Percentiles rank a stretch among this genome's conserved stretches.
These are phyloP conservation scores for Drosophila buzzatii DNA, from an alignment of 2,888 invertebrate genomes.

Conservation along the genomic window DNA sequence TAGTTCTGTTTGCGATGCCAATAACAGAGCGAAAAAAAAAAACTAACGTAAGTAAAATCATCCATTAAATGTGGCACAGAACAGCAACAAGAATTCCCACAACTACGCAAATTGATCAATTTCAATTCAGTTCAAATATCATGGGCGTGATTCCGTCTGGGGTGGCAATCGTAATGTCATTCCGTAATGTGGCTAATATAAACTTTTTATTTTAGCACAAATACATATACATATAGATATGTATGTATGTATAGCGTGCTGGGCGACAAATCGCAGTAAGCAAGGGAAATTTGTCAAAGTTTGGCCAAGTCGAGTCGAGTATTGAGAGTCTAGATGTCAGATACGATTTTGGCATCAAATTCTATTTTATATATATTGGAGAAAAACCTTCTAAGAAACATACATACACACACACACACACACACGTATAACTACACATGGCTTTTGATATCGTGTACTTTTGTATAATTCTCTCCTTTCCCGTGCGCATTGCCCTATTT, in stretches of 20 bases:
- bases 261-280: constrained; percentile 19
- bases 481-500: constrained; percentile 21
- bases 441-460: constrained; percentile 11
- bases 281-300: constrained; percentile 34
- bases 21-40: constrained; percentile 2
- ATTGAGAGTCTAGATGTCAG: constrained; percentile 15
- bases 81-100: constrained; percentile 67
- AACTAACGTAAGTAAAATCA: constrained; percentile 50
- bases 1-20: constrained; percentile 1
- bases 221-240: constrained; percentile 7
- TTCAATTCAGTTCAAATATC: constrained; percentile 78
- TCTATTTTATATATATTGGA: constrained; percentile 24
- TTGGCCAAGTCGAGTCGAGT: constrained; percentile 14
- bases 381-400: constrained; percentile 2
- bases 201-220: constrained; percentile 62
- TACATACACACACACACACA: not conserved
- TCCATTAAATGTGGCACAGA: constrained; percentile 66
- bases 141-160: constrained; percentile 69
- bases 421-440: constrained; percentile 11
- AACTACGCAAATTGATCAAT: constrained; percentile 80
- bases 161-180: constrained; percentile 56
- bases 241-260: not conserved
- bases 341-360: constrained; percentile 17
- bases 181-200: constrained; percentile 68
- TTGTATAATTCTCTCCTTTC: constrained; percentile 21